Base-by-base conservation (phyloP, 2,888 invertebrate species). In the Xestoiulus laeticollis region DNA sequence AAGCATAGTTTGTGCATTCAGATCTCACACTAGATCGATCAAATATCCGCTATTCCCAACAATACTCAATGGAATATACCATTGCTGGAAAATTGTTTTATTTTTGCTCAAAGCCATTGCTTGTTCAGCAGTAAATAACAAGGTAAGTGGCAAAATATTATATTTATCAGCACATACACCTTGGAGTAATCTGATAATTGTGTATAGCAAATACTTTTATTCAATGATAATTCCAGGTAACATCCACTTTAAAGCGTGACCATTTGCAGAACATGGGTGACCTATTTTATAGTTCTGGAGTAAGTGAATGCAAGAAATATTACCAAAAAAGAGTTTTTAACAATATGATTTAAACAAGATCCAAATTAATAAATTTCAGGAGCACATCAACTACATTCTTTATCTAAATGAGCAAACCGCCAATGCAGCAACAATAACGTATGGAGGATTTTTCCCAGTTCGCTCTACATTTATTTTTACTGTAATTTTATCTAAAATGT, bases 381-480 rank as follows among this genome's bases (percentile, higher is more conserved):
- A 78, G 30, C 78, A 32, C 16, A 30, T 78, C 3, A 78, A 78
- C 16, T 78, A 78, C 30, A 30, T 78, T 14, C 30, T 78, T 14
- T 78, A 78, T 30, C 78, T 78, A 30, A 78, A 78, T 14, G 78
- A 78, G 78, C 78, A 78, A 78, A 14, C 30, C 16, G 30, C 30
- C 30, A 78, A 78, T 14, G 16, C 14, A 30, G 78, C 14, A 32
- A 14, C 78, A 26, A 12, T 78, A 30, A 78, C 78, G 2, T 78
- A 32, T 14, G 78, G 78, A 78, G 78, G 78, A 30, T 78, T 78
- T 32, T 78, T 78, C 30, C 78, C 78, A 78, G 30, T 78, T 78
- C 78, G 78, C 4, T 78, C 78, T 10, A 30, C 78, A 30, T 78
- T 78, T 78, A 78, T 78, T 30, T 78, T 78, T 30, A 78, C 78